Evolutionary conservation across 2,888 invertebrate species (phyloP).

Genomic region (Trachelus troglodyta): DNA sequence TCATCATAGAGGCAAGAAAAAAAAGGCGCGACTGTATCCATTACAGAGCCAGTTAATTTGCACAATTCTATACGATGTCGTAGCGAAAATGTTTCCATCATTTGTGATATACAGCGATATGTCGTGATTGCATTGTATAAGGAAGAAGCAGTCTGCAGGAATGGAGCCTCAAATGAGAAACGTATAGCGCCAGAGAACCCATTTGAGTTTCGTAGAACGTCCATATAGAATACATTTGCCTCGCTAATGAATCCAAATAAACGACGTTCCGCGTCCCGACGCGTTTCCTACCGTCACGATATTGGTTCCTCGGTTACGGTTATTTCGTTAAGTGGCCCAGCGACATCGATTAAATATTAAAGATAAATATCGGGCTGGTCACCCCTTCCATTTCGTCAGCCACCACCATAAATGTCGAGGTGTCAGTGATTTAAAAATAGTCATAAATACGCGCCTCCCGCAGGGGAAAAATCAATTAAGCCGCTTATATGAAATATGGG

Average conservation of each 20-base stretch:
- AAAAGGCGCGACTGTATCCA: neutral
- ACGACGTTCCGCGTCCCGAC: neutral
- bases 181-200: neutral
- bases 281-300: neutral
- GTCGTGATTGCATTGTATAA: neutral
- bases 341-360: neutral
- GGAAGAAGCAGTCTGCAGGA: neutral
- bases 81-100: neutral
- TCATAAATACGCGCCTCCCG: constrained; percentile 29
- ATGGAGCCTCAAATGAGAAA: neutral
- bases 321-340: neutral
- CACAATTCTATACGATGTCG: neutral
- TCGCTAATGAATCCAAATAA: neutral
- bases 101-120: neutral
- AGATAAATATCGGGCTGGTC: neutral
- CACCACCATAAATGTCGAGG: constrained; percentile 49
- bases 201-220: neutral
- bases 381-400: constrained; percentile 33
- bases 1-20: neutral
- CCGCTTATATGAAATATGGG: constrained; percentile 61
- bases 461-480: constrained; percentile 62
- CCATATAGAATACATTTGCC: neutral
- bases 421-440: constrained; percentile 44
- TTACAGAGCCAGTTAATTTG: neutral
- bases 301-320: neutral